Base-by-base conservation (phyloP, 2,113 vertebrate species). In the Gallinago paraguaiae region DNA sequence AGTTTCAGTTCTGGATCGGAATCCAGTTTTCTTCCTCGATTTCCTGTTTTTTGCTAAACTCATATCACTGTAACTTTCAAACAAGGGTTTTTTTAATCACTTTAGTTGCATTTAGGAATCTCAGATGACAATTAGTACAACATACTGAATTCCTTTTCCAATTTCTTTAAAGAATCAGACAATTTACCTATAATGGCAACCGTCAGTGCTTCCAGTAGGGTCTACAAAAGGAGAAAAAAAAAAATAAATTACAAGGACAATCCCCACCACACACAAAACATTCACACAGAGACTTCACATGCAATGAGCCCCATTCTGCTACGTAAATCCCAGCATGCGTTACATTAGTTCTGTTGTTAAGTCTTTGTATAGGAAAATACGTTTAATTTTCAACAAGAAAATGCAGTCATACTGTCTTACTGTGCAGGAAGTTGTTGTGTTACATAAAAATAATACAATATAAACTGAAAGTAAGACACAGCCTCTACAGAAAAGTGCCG, bases 201-300 rank as follows among this genome's bases (percentile, higher is more conserved):
- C 82, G 99, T 98, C 51, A 99, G 75, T 8, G 99, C 98, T 97
- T 99, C 99, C 95, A 99, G 95, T 27, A 99, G 70, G 0, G 99
- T 99, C 99, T 99, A 95, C 41, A 96, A 94, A 93, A 92, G 93
- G 33, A 17, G 8, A 74, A 89, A 88, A 67, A 6, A 90, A 88
- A 45, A 13, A 43, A n/a, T n/a, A 72, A 79, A 79, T 91, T 15
- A 87, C 4, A 76, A 46, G 72, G 46, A 94, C 24, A 30, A 48
- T 20, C 46, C 46, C 46, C 46, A 2, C 19, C 46, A 19, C 13
- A 25, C 54, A 77, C 51, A 30, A 43, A 87, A 23, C 35, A 69
- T 11, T 45, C 41, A 24, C 18, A 88, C 1, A 4, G 23, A 82
- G 37, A 75, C 30, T 79, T 82, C 65, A 87, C 8, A 8, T 50